These are phyloP conservation scores for Gasteruption jaculator DNA, from an alignment of 2,888 invertebrate genomes.

Conservation along the genomic window DNA sequence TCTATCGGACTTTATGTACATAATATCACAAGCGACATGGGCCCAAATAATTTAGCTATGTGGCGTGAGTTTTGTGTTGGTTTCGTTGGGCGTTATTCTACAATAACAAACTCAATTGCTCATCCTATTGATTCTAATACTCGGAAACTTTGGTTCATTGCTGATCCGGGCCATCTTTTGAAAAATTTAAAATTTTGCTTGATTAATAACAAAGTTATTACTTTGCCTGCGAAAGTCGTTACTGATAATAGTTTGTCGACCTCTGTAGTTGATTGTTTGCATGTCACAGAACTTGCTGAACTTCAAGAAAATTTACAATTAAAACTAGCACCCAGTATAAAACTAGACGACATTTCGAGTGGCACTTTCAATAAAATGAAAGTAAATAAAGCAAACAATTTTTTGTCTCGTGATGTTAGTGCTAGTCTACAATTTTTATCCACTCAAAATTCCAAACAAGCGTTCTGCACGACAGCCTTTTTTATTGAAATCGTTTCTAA, in stretches of 20 bases:
- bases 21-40: slow-evolving; percentile 17
- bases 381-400: slow-evolving; percentile 8
- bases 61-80: slow-evolving; percentile 15
- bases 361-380: slow-evolving; percentile 16
- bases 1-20: slow-evolving; percentile 13
- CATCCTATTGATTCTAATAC: slow-evolving; percentile 6
- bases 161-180: slow-evolving; percentile 17
- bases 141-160: slow-evolving; percentile 12
- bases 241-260: slow-evolving; percentile 2
- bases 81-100: neutral
- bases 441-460: slow-evolving; percentile 4
- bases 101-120: slow-evolving; percentile 5
- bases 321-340: slow-evolving; percentile 17
- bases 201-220: slow-evolving; percentile 10
- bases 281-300: slow-evolving; percentile 11
- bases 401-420: slow-evolving; percentile 5
- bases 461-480: slow-evolving; percentile 3
- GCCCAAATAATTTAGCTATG: slow-evolving; percentile 15
- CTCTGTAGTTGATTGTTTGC: neutral
- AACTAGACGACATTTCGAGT: neutral
- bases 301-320: slow-evolving; percentile 14
- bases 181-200: slow-evolving; percentile 17
- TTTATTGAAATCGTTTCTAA: slow-evolving; percentile 6
- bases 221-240: slow-evolving; percentile 1
- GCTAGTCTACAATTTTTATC: slow-evolving; percentile 2